phyloP scores from a whole-genome alignment of 2,888 invertebrate genomes.

The Trissonchulus latispiculum region DNA sequence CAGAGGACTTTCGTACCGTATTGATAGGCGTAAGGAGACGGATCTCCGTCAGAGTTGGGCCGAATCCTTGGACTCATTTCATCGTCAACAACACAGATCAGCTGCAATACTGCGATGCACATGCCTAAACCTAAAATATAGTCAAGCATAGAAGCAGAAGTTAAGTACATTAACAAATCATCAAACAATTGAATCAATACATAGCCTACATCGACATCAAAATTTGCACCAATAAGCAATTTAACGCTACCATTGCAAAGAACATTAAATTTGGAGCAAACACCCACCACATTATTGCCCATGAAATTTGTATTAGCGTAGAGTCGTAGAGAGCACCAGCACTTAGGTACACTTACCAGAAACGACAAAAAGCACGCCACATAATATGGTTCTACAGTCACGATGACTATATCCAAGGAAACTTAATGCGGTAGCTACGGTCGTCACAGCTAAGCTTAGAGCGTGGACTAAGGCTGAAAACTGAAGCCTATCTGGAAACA shows the following conservation, averaged over 20 bases:
- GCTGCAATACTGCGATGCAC: slow-evolving; percentile 37
- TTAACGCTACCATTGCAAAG: no score
- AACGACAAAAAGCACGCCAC: slow-evolving; percentile 22
- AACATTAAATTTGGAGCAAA: no score
- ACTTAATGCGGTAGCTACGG: slow-evolving; percentile 32
- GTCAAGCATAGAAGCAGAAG: no score
- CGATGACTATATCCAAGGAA: slow-evolving; percentile 33
- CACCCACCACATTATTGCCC: no score
- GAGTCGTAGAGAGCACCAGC: no score
- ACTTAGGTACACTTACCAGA: background rate
- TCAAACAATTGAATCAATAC: no score
- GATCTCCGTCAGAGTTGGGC: slow-evolving; percentile 9
- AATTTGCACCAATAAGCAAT: no score
- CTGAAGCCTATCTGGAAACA: slow-evolving; percentile 33
- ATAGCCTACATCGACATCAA: no score
- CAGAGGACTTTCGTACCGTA: no score
- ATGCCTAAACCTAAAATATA: slow-evolving; percentile 30
- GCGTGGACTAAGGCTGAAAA: slow-evolving; percentile 37
- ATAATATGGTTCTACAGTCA: slow-evolving; percentile 33
- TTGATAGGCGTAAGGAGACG: background rate
- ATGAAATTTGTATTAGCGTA: no score
- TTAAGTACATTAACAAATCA: no score
- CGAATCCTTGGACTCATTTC: slow-evolving; percentile 31
- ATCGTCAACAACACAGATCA: slow-evolving; percentile 42
- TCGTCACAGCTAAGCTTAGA: slow-evolving; percentile 31